Evolutionary conservation across 2,888 invertebrate genomes (phyloP).

Genomic region (Agrotis ipsilon): DNA sequence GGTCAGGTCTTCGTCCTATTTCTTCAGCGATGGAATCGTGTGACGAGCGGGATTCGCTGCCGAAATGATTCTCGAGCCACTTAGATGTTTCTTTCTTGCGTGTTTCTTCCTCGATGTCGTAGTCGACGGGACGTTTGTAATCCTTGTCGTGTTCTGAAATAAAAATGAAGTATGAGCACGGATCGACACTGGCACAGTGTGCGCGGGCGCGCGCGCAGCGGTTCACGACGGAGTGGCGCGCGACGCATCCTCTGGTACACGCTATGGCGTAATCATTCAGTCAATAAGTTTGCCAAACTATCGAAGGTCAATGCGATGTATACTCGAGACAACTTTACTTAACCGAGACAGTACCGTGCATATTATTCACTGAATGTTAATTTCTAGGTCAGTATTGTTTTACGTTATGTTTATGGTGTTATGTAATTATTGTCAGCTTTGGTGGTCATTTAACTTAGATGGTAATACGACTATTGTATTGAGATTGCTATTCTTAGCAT

Average conservation of each 20-base stretch:
- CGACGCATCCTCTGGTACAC: conserved; percentile 76
- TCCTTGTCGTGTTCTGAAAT: conserved; percentile 94
- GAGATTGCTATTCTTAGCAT: conserved; percentile 31
- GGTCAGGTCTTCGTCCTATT: conserved; percentile 92
- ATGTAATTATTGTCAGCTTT: conserved; percentile 68
- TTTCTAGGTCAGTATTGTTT: conserved; percentile 82
- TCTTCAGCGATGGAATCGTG: conserved; percentile 93
- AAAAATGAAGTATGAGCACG: conserved; percentile 74
- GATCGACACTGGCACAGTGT: conserved; percentile 44
- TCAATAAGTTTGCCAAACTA: conserved; percentile 89
- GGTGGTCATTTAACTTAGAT: conserved; percentile 56
- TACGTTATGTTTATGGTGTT: conserved; percentile 73
- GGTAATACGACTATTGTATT: conserved; percentile 54
- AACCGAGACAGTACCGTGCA: conserved; percentile 78
- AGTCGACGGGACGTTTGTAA: conserved; percentile 95
- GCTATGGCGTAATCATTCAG: conserved; percentile 86
- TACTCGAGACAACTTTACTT: conserved; percentile 84
- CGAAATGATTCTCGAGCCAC: conserved; percentile 98
- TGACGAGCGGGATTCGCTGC: conserved; percentile 95
- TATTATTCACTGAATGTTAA: conserved; percentile 83
- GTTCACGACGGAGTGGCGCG: conserved; percentile 78
- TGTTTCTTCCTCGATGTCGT: conserved; percentile 97
- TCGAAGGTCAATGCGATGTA: conserved; percentile 88
- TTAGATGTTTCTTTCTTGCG: conserved; percentile 97
- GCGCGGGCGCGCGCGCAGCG: conserved; percentile 82